phyloP scores from a whole-genome alignment of 1,140 invertebrate species.

The Heterodera schachtii region DNA sequence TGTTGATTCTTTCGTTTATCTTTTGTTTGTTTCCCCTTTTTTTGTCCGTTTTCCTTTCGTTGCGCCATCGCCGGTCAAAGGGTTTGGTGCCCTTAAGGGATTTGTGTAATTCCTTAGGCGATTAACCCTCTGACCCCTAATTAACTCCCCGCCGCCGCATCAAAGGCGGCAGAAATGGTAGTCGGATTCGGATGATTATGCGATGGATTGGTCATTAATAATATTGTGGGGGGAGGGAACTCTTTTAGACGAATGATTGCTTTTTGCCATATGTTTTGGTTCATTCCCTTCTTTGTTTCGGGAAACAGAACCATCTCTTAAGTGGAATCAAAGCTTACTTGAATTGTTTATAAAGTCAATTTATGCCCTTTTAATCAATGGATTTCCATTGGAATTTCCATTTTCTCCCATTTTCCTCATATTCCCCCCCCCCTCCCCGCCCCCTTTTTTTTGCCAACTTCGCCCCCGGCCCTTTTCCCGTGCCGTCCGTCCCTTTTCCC shows the following conservation, averaged over 20 bases:
- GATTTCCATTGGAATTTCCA: neutral
- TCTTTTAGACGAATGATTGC: neutral
- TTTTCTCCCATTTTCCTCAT: neutral
- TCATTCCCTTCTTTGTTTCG: no score
- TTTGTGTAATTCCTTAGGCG: neutral
- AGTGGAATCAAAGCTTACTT: no score
- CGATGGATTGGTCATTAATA: neutral
- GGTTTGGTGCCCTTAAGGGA: neutral
- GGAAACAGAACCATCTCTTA: no score
- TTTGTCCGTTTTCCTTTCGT: neutral
- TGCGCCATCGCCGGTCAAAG: neutral
- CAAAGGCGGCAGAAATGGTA: conserved; percentile 15
- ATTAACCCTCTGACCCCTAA: neutral
- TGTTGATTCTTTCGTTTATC: no score
- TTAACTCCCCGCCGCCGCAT: conserved; percentile 4
- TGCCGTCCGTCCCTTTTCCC: neutral
- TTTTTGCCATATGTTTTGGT: neutral
- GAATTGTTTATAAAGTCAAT: no score
- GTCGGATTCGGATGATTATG: neutral
- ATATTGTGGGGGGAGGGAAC: neutral
- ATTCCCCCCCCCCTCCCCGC: neutral
- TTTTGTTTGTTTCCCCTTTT: neutral
- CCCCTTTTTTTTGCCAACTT: no score
- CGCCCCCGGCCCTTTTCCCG: neutral
- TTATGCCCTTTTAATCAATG: no score